Conservation (phyloP, 1,140 invertebrate genomes). For the Bombus superbus region DNA sequence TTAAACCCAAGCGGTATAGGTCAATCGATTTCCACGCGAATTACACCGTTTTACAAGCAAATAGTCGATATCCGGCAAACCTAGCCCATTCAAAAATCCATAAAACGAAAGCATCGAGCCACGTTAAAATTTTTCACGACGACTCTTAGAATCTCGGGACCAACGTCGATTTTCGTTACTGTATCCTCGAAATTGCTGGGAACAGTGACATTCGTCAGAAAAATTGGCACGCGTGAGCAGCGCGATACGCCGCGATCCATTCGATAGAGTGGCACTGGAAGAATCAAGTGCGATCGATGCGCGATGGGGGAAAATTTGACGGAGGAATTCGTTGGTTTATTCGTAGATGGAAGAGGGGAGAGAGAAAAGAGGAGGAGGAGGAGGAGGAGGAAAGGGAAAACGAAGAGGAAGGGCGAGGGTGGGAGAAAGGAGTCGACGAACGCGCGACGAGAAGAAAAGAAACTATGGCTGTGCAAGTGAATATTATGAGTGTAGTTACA, state of each 20-base stretch:
- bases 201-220: not conserved
- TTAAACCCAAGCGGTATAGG: too few species aligned
- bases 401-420: conserved; percentile 4
- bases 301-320: not conserved
- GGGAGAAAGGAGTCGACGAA: conserved; percentile 35
- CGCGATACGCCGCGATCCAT: not conserved
- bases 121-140: too few species aligned
- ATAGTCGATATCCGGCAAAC: too few species aligned
- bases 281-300: not conserved
- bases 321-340: not conserved
- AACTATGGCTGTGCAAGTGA: conserved; percentile 83
- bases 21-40: too few species aligned
- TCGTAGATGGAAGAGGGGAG: not conserved
- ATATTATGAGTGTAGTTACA: conserved; percentile 81
- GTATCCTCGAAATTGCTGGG: not conserved
- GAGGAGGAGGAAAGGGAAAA: not conserved
- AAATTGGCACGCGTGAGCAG: not conserved
- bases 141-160: too few species aligned
- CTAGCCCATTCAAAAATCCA: too few species aligned
- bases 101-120: too few species aligned
- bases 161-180: not conserved
- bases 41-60: too few species aligned
- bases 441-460: conserved; percentile 72
- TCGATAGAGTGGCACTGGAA: not conserved
- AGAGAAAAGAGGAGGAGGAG: not conserved